Percentiles rank a stretch among this genome's conserved stretches.
Conservation (phyloP, 1,140 invertebrate genomes). For the Aricia agestis region DNA sequence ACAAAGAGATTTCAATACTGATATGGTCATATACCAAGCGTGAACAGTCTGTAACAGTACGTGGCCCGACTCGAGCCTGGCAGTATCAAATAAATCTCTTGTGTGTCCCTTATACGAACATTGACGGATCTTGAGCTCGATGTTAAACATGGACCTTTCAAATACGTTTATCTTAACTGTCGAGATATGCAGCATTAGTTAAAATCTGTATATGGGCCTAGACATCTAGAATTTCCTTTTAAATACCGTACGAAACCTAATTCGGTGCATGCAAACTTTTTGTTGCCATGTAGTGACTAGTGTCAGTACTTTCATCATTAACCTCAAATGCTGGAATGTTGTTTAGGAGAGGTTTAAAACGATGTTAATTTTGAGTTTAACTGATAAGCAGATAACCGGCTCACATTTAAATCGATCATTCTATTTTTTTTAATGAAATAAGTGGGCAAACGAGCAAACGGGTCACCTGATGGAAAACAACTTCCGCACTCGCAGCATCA, state of each 20-base stretch:
- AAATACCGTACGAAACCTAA: conserved; percentile 5
- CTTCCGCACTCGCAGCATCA: no score
- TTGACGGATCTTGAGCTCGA: background rate
- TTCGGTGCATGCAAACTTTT: conserved; percentile 10
- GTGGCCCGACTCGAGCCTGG: background rate
- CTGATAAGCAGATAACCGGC: background rate
- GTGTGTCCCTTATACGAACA: background rate
- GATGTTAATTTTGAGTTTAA: conserved; percentile 2
- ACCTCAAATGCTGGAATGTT: conserved; percentile 12
- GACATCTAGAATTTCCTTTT: conserved; percentile 10
- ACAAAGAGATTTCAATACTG: background rate
- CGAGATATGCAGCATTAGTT: conserved; percentile 8
- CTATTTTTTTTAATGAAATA: no score
- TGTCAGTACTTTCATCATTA: conserved; percentile 5
- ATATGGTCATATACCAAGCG: background rate
- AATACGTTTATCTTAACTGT: conserved; percentile 9
- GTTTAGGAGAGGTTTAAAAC: conserved; percentile 6
- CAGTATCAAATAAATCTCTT: background rate
- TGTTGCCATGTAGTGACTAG: background rate
- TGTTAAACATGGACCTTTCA: conserved; percentile 7
- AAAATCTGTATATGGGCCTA: background rate
- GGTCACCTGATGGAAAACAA: no score
- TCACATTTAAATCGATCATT: no score
- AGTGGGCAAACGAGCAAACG: no score
- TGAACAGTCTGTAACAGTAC: background rate